Percentiles rank a stretch among this genome's conserved stretches.
phyloP scores from a whole-genome alignment of 1,140 invertebrate genomes.

The Procambarus virginalis region DNA sequence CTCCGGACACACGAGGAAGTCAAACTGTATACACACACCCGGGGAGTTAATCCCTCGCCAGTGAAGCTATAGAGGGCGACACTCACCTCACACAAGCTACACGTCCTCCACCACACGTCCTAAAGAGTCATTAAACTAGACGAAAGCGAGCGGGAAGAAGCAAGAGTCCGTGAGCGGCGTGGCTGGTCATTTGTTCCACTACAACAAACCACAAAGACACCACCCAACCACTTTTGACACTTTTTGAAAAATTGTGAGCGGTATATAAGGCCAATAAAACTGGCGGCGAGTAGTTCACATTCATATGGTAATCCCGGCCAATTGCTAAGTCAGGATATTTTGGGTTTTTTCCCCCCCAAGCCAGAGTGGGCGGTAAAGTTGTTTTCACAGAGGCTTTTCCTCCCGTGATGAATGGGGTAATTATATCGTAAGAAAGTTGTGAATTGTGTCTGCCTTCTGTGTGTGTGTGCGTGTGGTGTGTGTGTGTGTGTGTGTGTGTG shows the following conservation, averaged over 20 bases:
- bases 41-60: no score
- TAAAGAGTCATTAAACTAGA: neutral
- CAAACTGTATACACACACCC: neutral
- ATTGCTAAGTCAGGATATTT: conserved; percentile 64
- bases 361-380: neutral
- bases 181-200: conserved; percentile 62
- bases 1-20: neutral
- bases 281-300: conserved; percentile 39
- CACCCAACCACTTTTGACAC: conserved; percentile 62
- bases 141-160: conserved; percentile 1
- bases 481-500: neutral
- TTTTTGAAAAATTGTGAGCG: conserved; percentile 67
- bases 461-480: neutral
- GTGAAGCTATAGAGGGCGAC: no score
- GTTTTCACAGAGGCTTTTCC: neutral
- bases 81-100: no score
- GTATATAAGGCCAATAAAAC: conserved; percentile 61
- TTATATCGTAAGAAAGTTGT: conserved; percentile 33
- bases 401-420: conserved; percentile 31
- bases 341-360: neutral
- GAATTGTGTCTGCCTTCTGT: neutral
- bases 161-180: neutral
- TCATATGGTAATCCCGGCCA: conserved; percentile 63
- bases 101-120: neutral
- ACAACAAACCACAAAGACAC: conserved; percentile 61